phyloP scores from a whole-genome alignment of 92 coral and sea anemone genomes.

The Zoanthus gigantus region DNA sequence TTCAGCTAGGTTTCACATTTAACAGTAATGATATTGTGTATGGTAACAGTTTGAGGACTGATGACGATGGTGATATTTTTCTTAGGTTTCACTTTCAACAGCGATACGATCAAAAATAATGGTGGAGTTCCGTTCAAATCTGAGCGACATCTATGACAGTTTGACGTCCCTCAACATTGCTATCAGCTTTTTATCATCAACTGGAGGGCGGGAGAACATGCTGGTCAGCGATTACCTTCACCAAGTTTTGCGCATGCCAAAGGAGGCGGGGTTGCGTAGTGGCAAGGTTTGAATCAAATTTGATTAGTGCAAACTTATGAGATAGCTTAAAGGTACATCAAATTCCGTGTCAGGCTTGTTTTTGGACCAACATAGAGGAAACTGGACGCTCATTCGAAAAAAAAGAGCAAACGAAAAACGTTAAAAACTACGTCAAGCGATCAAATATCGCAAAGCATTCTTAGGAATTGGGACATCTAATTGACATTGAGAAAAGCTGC shows the following conservation, averaged over 20 bases:
- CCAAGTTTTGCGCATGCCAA: constrained; percentile 67
- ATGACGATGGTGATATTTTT: not conserved
- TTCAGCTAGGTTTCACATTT: too few relatives aligned
- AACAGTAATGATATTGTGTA: not conserved
- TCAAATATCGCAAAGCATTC: too few relatives aligned
- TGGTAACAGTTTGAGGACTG: not conserved
- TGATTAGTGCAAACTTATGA: too few relatives aligned
- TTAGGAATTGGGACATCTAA: too few relatives aligned
- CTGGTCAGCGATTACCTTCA: constrained; percentile 74
- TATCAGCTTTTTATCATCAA: constrained; percentile 80
- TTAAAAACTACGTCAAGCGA: too few relatives aligned
- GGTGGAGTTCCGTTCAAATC: constrained; percentile 62
- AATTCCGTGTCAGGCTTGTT: too few relatives aligned
- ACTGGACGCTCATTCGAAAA: too few relatives aligned
- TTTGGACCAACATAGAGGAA: too few relatives aligned
- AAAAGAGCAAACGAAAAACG: too few relatives aligned
- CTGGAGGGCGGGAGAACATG: constrained; percentile 79
- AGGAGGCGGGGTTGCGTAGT: constrained; percentile 73
- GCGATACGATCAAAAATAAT: constrained; percentile 58
- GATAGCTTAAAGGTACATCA: too few relatives aligned
- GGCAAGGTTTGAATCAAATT: constrained; percentile 59
- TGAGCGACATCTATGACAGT: constrained; percentile 83
- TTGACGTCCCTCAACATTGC: constrained; percentile 81
- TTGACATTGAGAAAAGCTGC: too few relatives aligned
- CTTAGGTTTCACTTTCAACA: constrained; percentile 64